Evolutionary conservation across 1,140 invertebrate genomes (phyloP).

Genomic region (Orussus abietinus): DNA sequence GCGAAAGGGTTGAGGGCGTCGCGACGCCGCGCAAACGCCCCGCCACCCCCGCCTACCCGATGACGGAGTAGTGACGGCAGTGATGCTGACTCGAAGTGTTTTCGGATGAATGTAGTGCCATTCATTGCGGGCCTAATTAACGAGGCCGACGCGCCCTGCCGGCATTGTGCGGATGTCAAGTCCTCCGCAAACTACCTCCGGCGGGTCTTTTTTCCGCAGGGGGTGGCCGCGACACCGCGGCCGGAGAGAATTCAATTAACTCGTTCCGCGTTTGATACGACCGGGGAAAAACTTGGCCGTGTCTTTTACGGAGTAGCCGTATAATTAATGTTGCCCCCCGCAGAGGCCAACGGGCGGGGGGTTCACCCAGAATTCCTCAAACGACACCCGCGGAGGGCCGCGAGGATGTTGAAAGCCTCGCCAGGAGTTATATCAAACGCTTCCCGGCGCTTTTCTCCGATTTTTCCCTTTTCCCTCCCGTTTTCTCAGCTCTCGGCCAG

Average conservation of each 20-base stretch:
- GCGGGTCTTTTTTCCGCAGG: background rate
- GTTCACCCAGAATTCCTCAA: slow-evolving; percentile 10
- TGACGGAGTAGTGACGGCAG: too few species aligned
- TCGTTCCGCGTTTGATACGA: slow-evolving; percentile 42
- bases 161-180: slow-evolving; percentile 8
- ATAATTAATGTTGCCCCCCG: slow-evolving; percentile 38
- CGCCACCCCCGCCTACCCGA: background rate
- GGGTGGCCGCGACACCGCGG: background rate
- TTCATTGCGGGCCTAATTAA: slow-evolving; percentile 37
- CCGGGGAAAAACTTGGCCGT: slow-evolving; percentile 35
- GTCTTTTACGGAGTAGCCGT: slow-evolving; percentile 31
- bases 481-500: too few species aligned
- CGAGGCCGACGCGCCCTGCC: slow-evolving; percentile 15
- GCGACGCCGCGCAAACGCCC: background rate
- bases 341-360: slow-evolving; percentile 11
- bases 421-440: too few species aligned
- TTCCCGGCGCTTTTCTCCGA: background rate
- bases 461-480: background rate
- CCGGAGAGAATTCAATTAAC: slow-evolving; percentile 46
- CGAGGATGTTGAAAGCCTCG: too few species aligned
- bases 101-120: slow-evolving; percentile 28
- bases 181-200: slow-evolving; percentile 2
- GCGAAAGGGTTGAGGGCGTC: background rate
- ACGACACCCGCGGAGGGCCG: background rate
- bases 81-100: slow-evolving; percentile 24